Conservation (phyloP, 2,888 invertebrate genomes). For the Euproctis similis region DNA sequence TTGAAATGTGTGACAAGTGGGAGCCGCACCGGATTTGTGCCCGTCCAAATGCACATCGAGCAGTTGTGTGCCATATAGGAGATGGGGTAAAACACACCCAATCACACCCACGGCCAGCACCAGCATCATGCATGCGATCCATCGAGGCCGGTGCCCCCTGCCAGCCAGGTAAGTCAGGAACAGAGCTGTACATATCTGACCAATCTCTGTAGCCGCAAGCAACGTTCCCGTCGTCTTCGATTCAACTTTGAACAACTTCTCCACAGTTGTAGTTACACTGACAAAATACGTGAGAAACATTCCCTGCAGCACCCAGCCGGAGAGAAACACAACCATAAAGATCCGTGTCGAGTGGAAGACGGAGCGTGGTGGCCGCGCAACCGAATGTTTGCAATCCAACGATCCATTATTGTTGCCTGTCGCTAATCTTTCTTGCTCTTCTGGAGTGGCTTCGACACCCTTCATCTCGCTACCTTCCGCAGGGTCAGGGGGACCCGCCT, state of each 20-base stretch:
- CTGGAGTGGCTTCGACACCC: constrained; percentile 68
- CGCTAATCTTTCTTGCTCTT: constrained; percentile 67
- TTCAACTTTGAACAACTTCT: constrained; percentile 93
- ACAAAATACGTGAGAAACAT: constrained; percentile 97
- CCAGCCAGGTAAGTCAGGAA: constrained; percentile 93
- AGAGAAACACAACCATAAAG: constrained; percentile 90
- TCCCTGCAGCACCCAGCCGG: constrained; percentile 91
- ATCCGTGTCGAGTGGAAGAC: constrained; percentile 90
- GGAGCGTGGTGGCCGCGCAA: constrained; percentile 59
- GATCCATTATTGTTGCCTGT: constrained; percentile 82
- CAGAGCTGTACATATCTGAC: constrained; percentile 92
- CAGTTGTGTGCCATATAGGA: constrained; percentile 86
- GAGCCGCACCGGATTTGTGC: constrained; percentile 51
- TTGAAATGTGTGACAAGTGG: constrained; percentile 39
- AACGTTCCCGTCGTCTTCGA: constrained; percentile 93
- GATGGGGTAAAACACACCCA: constrained; percentile 91
- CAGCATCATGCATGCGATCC: constrained; percentile 96
- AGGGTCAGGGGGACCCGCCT: constrained; percentile 55
- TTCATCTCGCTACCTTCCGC: constrained; percentile 62
- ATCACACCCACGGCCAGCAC: constrained; percentile 90
- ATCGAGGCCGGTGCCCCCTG: constrained; percentile 92
- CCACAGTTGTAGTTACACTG: constrained; percentile 93
- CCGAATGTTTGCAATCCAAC: constrained; percentile 85
- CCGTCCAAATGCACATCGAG: constrained; percentile 64
- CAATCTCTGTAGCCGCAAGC: constrained; percentile 93